Evolutionary conservation across 2,888 invertebrate genomes (phyloP), one percentile per base, ranked within the genome.

Genomic region (Blera fallax): DNA sequence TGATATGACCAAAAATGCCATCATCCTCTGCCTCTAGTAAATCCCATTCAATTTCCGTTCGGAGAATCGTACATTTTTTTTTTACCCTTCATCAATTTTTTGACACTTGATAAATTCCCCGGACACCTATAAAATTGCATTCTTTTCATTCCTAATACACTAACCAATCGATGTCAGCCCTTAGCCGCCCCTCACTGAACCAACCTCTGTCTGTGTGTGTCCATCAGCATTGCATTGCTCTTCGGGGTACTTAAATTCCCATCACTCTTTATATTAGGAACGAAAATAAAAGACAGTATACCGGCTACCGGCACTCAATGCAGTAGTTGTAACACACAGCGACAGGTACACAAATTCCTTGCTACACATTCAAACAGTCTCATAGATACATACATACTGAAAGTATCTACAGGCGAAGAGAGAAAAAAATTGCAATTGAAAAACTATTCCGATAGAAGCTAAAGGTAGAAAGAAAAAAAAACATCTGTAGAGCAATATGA

Each of bases 61-160:
- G 11, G 7, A 24, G 67, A 37, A 18, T n/a, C 45, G 34, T 50
- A 27, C 32, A 82, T 56, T 69, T 60, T 72, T 69, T 60, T 72
- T 76, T 67, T 72, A 80, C 70, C 85, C 80, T 79, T 85, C 80
- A 85, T 80, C 74, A 76, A 74, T 85, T 76, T 80, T 80, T 80
- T 72, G 85, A 80, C 76, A 76, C 65, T 80, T 85, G 89, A 90
- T 88, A 89, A 90, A 90, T 90, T 91, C 91, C 90, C 91, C 85
- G 90, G 91, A 91, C 91, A 90, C 90, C 90, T 89, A 90, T 91
- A 91, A 91, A 91, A 90, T 90, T 91, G 91, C 90, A 90, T 90
- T 91, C 90, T 89, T 80, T 80, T 76, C 76, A 40, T 60, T 40
- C 48, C 60, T 70, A 80, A 85, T 80, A 80, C 70, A 64, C 52